Percentiles rank a stretch among this genome's conserved stretches.
phyloP scores from a whole-genome alignment of 1,140 invertebrate species.

The Forficula auricularia region DNA sequence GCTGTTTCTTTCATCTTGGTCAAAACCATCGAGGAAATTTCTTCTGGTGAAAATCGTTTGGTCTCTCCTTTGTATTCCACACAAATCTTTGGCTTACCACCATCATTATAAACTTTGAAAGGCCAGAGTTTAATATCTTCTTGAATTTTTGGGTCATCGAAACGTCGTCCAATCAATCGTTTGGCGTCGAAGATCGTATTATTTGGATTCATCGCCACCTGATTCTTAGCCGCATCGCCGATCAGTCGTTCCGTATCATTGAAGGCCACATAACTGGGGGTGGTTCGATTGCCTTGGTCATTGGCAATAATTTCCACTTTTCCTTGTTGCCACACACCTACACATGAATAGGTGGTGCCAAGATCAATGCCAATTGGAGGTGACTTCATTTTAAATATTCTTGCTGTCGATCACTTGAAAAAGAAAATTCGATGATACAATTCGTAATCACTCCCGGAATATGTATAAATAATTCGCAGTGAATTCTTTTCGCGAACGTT shows the following conservation, averaged over 20 bases:
- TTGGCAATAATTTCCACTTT: slow-evolving; percentile 88
- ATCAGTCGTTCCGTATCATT: slow-evolving; percentile 63
- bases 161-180: slow-evolving; percentile 33
- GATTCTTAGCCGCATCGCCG: slow-evolving; percentile 47
- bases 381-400: too few species aligned
- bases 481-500: too few species aligned
- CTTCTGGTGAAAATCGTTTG: slow-evolving; percentile 35
- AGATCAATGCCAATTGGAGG: slow-evolving; percentile 59
- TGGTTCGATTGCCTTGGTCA: slow-evolving; percentile 84
- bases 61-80: slow-evolving; percentile 27
- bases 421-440: too few species aligned
- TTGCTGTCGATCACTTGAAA: too few species aligned
- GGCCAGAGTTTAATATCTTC: slow-evolving; percentile 34
- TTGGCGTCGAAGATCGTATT: slow-evolving; percentile 3
- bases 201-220: slow-evolving; percentile 1
- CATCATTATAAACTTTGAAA: slow-evolving; percentile 31
- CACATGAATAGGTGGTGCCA: slow-evolving; percentile 64
- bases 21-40: slow-evolving; percentile 35
- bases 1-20: slow-evolving; percentile 39
- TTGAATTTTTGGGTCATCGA: slow-evolving; percentile 34
- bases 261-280: slow-evolving; percentile 78
- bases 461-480: too few species aligned
- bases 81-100: slow-evolving; percentile 25
- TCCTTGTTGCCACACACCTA: slow-evolving; percentile 65
- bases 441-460: too few species aligned